Base-by-base conservation (phyloP, 2,797 vertebrate genomes). In the Glossophaga mutica region DNA sequence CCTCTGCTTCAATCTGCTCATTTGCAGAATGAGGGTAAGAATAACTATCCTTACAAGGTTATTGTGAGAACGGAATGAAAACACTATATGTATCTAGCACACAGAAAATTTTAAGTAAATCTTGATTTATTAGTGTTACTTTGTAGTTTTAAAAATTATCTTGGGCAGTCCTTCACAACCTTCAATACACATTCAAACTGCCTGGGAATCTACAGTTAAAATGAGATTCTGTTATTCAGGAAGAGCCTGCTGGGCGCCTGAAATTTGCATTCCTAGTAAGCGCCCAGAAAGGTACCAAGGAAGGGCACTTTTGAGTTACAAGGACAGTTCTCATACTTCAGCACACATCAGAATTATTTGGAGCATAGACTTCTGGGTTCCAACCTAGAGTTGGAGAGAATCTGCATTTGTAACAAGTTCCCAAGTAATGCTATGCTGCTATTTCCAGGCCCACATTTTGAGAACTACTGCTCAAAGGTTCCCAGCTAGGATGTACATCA, bases 201-300 rank as follows among this genome's bases (percentile, higher is more conserved):
- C 19, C 65, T 48, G 14, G 15, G 37, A 93, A 85, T 50, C 73
- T 50, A 18, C 18, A 74, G 16, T 76, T 87, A 92, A 79, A 73
- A 90, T 24, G 32, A 92, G 32, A 82, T 57, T 50, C 29, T 94
- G 59, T 91, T 90, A 86, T 67, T 42, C 5, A 10, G 32, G 19
- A 79, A 73, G 22, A 39, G 59, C 4, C 46, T 34, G 11, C 29
- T 59, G 10, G 22, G 57, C 32, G 14, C 21, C n/a, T 81, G 2
- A 90, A 90, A 91, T 91, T 6, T 74, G 44, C 48, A 81, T 93
- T 77, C 85, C 77, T 91, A 83, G 1, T 65, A 90, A 87, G 29
- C 57, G 74, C 18, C 84, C 37, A 32, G 46, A 81, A 3, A 83
- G 62, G 42, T 26, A 44, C 22, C 59, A 76, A 37, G 50, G 9